Conservation (phyloP, 1,140 invertebrate species). For the Bilobella aurantiaca region DNA sequence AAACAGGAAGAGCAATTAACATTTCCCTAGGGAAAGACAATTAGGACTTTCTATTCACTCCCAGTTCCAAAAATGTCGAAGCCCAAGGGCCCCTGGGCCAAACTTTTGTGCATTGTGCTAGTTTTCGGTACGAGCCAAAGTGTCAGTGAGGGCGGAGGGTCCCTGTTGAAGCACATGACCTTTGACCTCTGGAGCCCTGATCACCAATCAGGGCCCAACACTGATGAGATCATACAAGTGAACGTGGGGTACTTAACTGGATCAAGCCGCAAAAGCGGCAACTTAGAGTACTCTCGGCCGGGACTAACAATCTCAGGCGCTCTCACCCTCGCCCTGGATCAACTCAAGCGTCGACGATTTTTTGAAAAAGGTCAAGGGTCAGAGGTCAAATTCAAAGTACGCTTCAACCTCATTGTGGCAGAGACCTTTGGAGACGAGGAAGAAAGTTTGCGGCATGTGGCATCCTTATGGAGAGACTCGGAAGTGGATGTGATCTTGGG, state of each 20-base stretch:
- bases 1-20: too few species aligned
- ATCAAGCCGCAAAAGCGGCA: conserved; percentile 58
- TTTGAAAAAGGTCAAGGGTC: conserved; percentile 40
- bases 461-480: conserved; percentile 62
- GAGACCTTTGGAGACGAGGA: conserved; percentile 87
- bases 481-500: conserved; percentile 85
- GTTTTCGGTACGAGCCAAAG: too few species aligned
- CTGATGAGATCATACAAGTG: too few species aligned
- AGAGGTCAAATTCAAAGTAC: conserved; percentile 47
- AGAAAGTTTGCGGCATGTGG: conserved; percentile 71
- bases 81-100: too few species aligned
- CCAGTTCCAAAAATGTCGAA: too few species aligned
- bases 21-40: too few species aligned
- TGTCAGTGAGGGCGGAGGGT: too few species aligned
- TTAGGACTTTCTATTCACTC: too few species aligned
- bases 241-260: conserved; percentile 46
- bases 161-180: too few species aligned
- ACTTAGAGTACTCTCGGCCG: conserved; percentile 50
- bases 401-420: conserved; percentile 67
- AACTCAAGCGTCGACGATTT: conserved; percentile 6
- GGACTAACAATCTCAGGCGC: conserved; percentile 67
- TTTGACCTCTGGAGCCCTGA: too few species aligned
- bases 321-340: conserved; percentile 58
- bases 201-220: too few species aligned
- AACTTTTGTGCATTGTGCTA: too few species aligned